A percentile compares a stretch with the other conserved stretches of the same genome.
Evolutionary conservation across 1,140 invertebrate species (phyloP).

Genomic region (Manduca sexta): DNA sequence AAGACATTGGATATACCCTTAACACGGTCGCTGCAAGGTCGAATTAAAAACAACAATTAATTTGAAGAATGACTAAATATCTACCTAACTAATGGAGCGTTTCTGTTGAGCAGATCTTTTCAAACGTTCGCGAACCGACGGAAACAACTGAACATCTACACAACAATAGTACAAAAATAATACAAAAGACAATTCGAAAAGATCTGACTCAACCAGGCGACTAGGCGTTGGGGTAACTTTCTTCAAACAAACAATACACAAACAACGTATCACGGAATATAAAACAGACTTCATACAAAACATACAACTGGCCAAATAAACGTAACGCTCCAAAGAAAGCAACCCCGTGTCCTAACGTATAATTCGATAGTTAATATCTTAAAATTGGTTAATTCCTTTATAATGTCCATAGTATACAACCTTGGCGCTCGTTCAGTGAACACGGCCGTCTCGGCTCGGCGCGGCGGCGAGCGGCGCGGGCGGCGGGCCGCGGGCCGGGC

Average conservation of each 20-base stretch:
- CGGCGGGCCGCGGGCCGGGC: no score
- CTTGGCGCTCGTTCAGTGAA: slow-evolving; percentile 61
- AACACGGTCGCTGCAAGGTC: slow-evolving; percentile 37
- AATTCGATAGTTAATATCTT: slow-evolving; percentile 63
- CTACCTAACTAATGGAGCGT: slow-evolving; percentile 65
- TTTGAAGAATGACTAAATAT: slow-evolving; percentile 66
- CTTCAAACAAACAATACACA: slow-evolving; percentile 44
- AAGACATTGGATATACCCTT: slow-evolving; percentile 9
- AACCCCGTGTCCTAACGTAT: slow-evolving; percentile 63
- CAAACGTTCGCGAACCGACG: slow-evolving; percentile 14
- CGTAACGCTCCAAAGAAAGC: slow-evolving; percentile 41
- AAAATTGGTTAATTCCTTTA: slow-evolving; percentile 67
- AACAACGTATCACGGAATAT: slow-evolving; percentile 29
- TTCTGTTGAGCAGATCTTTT: slow-evolving; percentile 60
- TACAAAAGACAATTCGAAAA: slow-evolving; percentile 42
- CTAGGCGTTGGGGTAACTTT: slow-evolving; percentile 65
- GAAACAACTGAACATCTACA: not conserved
- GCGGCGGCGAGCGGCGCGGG: no score
- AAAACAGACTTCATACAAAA: slow-evolving; percentile 33
- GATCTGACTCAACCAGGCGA: slow-evolving; percentile 48
- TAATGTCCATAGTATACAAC: slow-evolving; percentile 63
- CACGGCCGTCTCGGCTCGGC: slow-evolving; percentile 67
- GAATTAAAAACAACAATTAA: slow-evolving; percentile 50
- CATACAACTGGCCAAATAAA: slow-evolving; percentile 5
- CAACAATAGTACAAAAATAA: slow-evolving; percentile 3